Evolutionary conservation across 2,797 vertebrate genomes (phyloP).

Genomic region (Tragelaphus eurycerus): DNA sequence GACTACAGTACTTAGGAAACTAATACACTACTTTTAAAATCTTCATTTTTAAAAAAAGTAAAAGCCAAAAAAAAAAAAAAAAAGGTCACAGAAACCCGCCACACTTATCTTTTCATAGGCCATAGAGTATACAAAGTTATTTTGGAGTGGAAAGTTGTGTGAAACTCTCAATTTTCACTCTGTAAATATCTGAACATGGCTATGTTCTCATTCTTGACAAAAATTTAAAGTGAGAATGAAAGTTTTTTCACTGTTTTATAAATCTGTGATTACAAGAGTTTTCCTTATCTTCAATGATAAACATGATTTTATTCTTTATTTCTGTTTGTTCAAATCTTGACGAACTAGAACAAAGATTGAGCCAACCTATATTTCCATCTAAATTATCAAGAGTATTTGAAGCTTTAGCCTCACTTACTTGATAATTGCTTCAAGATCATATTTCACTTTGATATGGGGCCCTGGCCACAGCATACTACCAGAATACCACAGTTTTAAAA

Average conservation of each 20-base stretch:
- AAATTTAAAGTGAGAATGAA: constrained; percentile 72
- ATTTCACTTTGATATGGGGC: neutral
- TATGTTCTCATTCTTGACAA: constrained; percentile 67
- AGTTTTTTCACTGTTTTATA: constrained; percentile 66
- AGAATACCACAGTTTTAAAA: constrained; percentile 1
- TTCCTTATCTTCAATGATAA: constrained; percentile 51
- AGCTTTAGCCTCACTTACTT: neutral
- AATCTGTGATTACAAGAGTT: constrained; percentile 67
- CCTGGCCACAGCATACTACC: neutral
- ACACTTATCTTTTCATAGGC: constrained; percentile 36
- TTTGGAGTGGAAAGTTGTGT: constrained; percentile 61
- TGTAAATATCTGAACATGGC: constrained; percentile 68
- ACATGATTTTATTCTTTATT: constrained; percentile 16
- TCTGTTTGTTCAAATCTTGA: constrained; percentile 31
- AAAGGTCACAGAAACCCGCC: neutral
- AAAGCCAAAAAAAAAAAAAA: neutral
- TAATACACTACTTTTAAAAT: constrained; percentile 1
- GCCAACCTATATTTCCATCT: neutral
- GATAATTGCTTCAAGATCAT: constrained; percentile 6
- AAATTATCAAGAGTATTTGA: constrained; percentile 18
- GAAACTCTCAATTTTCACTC: constrained; percentile 75
- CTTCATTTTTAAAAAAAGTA: neutral
- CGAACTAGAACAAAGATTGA: constrained; percentile 10
- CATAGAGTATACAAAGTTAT: constrained; percentile 37
- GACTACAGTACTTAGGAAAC: constrained; percentile 11